phyloP scores from a whole-genome alignment of 2,797 vertebrate species.

The Enteromius viviparus region DNA sequence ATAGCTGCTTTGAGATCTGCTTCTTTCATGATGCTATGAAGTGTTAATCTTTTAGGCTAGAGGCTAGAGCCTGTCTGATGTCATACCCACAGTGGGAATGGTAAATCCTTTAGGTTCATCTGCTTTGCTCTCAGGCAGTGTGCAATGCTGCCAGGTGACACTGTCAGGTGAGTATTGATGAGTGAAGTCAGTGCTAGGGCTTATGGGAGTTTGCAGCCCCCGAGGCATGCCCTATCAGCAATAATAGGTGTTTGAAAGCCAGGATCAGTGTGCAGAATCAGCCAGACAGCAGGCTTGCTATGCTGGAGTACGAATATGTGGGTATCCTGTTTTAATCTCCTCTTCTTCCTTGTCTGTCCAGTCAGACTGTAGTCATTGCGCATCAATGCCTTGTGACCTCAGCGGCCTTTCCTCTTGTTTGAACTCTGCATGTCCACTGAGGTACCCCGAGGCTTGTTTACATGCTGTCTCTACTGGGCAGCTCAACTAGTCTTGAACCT shows the following conservation, averaged over 20 bases:
- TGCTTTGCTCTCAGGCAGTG: slow-evolving; percentile 7
- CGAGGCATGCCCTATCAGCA: slow-evolving; percentile 29
- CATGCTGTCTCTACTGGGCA: slow-evolving; percentile 9
- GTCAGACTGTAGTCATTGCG: background rate
- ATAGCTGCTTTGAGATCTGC: slow-evolving; percentile 8
- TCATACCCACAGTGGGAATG: background rate
- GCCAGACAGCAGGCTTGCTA: background rate
- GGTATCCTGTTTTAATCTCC: slow-evolving; percentile 6
- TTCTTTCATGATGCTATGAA: slow-evolving; percentile 20
- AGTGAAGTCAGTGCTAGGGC: slow-evolving; percentile 31
- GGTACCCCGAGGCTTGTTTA: slow-evolving; percentile 31
- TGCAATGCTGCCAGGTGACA: slow-evolving; percentile 23
- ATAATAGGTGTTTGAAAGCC: slow-evolving; percentile 47
- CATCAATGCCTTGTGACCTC: slow-evolving; percentile 18
- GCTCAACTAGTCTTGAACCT: background rate
- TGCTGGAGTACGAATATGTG: slow-evolving; percentile 10
- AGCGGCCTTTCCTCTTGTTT: slow-evolving; percentile 11
- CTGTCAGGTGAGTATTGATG: slow-evolving; percentile 33
- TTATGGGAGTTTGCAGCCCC: slow-evolving; percentile 14
- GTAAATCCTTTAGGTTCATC: slow-evolving; percentile 18
- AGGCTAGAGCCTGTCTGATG: slow-evolving; percentile 1
- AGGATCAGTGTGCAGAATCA: slow-evolving; percentile 14
- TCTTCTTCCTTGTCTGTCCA: background rate
- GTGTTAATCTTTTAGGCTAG: slow-evolving; percentile 23
- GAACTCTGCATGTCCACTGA: slow-evolving; percentile 35